Percentiles rank a stretch among this genome's conserved stretches.
These are phyloP conservation scores for Oconnorella tubifera DNA, from an alignment of 2,888 invertebrate genomes.

Conservation along the genomic window DNA sequence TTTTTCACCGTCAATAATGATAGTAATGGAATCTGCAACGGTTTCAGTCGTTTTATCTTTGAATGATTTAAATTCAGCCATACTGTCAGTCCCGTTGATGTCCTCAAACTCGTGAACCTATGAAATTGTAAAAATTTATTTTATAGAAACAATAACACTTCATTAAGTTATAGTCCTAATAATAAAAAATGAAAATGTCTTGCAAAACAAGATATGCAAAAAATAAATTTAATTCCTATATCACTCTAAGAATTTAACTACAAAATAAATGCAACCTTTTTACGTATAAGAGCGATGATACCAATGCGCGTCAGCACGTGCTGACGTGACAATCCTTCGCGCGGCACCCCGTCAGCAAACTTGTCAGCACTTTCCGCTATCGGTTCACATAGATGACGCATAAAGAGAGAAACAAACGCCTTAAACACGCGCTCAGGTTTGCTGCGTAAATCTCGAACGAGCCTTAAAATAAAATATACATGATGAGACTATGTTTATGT, in stretches of 20 bases:
- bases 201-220: too few species aligned
- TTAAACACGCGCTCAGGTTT: slow-evolving; percentile 62
- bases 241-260: neutral
- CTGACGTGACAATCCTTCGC: slow-evolving; percentile 86
- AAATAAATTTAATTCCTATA: too few species aligned
- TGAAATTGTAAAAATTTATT: neutral
- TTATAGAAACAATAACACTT: neutral
- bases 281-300: slow-evolving; percentile 92
- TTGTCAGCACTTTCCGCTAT: slow-evolving; percentile 31
- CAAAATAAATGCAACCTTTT: slow-evolving; percentile 65
- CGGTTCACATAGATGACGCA: slow-evolving; percentile 40
- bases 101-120: slow-evolving; percentile 38
- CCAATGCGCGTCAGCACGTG: slow-evolving; percentile 94
- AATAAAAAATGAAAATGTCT: too few species aligned
- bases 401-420: slow-evolving; percentile 39
- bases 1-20: slow-evolving; percentile 2
- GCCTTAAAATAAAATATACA: slow-evolving; percentile 24
- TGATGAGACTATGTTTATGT: too few species aligned
- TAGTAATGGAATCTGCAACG: neutral
- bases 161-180: too few species aligned
- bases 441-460: slow-evolving; percentile 34
- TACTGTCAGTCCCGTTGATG: slow-evolving; percentile 32
- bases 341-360: slow-evolving; percentile 39
- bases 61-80: slow-evolving; percentile 33
- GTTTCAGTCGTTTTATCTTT: too few species aligned